Base-by-base conservation (phyloP, 2,888 invertebrate species). In the Drosophila algonquin region DNA sequence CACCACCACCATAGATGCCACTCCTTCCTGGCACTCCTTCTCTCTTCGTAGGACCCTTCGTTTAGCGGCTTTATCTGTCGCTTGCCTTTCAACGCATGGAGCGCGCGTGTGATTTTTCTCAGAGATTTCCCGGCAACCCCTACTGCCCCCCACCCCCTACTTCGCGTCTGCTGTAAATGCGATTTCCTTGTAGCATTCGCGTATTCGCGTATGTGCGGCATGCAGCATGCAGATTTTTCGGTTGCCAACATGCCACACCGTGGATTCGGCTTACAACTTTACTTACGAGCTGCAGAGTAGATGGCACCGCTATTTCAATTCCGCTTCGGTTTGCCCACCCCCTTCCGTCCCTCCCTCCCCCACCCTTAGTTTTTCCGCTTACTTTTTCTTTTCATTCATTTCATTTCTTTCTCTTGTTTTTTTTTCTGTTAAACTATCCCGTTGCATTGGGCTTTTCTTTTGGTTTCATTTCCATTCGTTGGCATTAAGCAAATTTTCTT, bases 101-200 rank as follows among this genome's bases (percentile, higher is more conserved):
- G 73, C 58, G 61, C 65, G 69, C 62, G 47, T 71, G 75, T 63
- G 72, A 72, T 75, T 74, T 61, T 56, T 46, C 52, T 32, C 63
- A 30, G 40, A 51, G 48, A 16, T 52, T 63, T 18, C 7, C 10
- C 21, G 18, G 48, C 69, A 69, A 60, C 46, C 55, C 48, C 16
- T 27, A 18, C 18, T 1, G 1, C 18, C 18, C 1, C 18, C 59
- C 63, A 7, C 27, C 27, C 27, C 27, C 8, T 27, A 0, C 24
- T 4, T 7, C 27, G 0, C 40, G 48, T 21, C 21, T 71, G 67
- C 73, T 61, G 88, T 73, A 85, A 86, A 87, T 86, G 89, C 79
- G 79, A 87, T 89, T 86, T 87, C 71, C 87, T 80, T 87, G 80
- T 80, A 14, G 45, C 35, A 35, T 35, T 35, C 32, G 32, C 32